Percentiles rank a stretch among this genome's conserved stretches.
Evolutionary conservation across 1,140 invertebrate genomes (phyloP).

Genomic region (Bombus confusus): DNA sequence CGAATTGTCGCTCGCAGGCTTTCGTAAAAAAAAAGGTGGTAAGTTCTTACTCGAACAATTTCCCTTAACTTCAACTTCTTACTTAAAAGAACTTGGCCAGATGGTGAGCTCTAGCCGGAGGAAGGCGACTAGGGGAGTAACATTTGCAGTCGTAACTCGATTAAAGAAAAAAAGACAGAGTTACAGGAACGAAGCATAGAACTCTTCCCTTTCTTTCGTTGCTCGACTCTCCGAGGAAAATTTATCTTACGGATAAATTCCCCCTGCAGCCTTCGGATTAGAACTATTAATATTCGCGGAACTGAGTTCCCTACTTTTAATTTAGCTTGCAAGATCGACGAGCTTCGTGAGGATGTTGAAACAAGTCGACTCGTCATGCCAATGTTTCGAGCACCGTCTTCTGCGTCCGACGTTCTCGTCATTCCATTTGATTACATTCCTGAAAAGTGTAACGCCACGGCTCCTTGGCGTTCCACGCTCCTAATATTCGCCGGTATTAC

Average conservation of each 20-base stretch:
- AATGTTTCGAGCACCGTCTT: background rate
- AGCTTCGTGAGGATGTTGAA: background rate
- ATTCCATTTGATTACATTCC: conserved; percentile 21
- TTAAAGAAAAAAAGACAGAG: background rate
- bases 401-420: background rate
- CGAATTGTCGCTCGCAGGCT: background rate
- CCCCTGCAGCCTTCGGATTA: background rate
- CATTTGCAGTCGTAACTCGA: background rate
- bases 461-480: background rate
- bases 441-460: background rate
- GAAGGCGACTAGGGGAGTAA: background rate
- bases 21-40: background rate
- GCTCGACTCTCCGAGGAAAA: background rate
- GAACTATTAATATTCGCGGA: background rate
- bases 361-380: conserved; percentile 26
- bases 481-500: background rate
- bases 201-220: no score
- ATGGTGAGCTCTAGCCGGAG: background rate
- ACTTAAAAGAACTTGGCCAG: conserved; percentile 2
- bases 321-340: conserved; percentile 1
- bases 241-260: background rate
- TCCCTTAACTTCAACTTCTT: conserved; percentile 5
- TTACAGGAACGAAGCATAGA: background rate
- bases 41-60: background rate
- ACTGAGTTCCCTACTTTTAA: background rate